These are phyloP conservation scores for Fukomys damarensis DNA, from an alignment of 2,113 vertebrate species.

Conservation along the genomic window DNA sequence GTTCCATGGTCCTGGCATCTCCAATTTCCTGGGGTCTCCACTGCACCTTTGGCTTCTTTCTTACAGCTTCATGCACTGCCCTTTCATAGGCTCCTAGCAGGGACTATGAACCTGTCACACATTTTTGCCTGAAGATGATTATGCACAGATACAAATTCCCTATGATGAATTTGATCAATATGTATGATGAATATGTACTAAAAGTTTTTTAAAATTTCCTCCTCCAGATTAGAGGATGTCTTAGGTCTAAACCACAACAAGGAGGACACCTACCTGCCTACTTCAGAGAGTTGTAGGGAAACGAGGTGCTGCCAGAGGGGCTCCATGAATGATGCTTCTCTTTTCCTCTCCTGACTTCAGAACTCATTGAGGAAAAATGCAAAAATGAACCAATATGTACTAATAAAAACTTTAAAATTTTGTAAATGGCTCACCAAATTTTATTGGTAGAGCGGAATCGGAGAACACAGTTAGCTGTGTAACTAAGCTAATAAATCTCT, in stretches of 20 bases:
- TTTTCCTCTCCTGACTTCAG: background rate
- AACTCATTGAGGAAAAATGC: background rate
- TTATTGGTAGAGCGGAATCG: background rate
- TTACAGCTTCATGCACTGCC: background rate
- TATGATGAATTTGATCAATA: background rate
- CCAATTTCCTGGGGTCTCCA: background rate
- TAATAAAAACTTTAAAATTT: background rate
- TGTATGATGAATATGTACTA: background rate
- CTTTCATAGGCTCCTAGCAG: background rate
- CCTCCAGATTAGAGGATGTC: background rate
- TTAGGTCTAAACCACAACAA: background rate
- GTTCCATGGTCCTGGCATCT: background rate
- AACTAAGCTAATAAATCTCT: too few species aligned
- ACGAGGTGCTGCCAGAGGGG: background rate
- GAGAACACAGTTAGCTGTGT: background rate
- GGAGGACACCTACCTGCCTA: background rate
- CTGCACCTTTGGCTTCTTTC: background rate
- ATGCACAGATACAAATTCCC: background rate
- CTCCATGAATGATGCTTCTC: background rate
- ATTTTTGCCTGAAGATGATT: background rate
- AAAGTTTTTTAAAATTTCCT: background rate
- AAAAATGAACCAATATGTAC: background rate
- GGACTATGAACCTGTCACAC: background rate
- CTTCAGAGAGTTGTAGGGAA: background rate
- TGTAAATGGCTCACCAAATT: background rate